These are phyloP conservation scores for Lethocerus indicus DNA, from an alignment of 1,140 invertebrate species.

Conservation along the genomic window DNA sequence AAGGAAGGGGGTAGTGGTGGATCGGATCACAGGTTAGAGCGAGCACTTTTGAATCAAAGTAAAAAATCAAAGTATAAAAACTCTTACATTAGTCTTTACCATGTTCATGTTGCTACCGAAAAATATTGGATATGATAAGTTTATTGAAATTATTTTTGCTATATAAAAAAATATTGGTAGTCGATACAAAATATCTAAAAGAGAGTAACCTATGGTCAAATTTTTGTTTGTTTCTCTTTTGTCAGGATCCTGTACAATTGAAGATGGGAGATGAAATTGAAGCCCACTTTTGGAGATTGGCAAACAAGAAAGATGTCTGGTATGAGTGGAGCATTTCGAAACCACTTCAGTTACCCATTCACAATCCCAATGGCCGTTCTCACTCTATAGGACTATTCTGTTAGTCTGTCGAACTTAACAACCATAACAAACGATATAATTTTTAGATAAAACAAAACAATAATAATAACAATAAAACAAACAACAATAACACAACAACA, in stretches of 20 bases:
- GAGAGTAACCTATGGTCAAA: not conserved
- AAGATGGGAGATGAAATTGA: conserved; percentile 48
- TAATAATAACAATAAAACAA: too few species aligned
- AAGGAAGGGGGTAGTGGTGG: too few species aligned
- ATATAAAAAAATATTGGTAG: conserved; percentile 2
- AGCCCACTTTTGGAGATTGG: conserved; percentile 76
- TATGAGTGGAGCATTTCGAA: conserved; percentile 82
- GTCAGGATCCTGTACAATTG: conserved; percentile 57
- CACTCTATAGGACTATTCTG: conserved; percentile 41
- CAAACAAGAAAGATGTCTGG: conserved; percentile 70
- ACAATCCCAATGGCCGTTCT: conserved; percentile 67
- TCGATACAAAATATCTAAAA: not conserved
- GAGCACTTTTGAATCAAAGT: too few species aligned
- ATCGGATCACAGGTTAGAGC: too few species aligned
- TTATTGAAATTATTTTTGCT: not conserved
- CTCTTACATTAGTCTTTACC: too few species aligned
- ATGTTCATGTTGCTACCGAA: not conserved
- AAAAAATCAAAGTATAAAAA: too few species aligned
- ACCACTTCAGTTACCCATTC: conserved; percentile 43
- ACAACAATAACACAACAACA: too few species aligned
- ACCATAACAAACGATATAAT: too few species aligned
- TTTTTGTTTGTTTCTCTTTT: conserved; percentile 14
- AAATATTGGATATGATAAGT: not conserved
- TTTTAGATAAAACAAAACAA: too few species aligned
- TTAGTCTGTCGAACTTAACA: too few species aligned